Conservation (phyloP, 2,797 vertebrate genomes). For the Rallus crepitans region DNA sequence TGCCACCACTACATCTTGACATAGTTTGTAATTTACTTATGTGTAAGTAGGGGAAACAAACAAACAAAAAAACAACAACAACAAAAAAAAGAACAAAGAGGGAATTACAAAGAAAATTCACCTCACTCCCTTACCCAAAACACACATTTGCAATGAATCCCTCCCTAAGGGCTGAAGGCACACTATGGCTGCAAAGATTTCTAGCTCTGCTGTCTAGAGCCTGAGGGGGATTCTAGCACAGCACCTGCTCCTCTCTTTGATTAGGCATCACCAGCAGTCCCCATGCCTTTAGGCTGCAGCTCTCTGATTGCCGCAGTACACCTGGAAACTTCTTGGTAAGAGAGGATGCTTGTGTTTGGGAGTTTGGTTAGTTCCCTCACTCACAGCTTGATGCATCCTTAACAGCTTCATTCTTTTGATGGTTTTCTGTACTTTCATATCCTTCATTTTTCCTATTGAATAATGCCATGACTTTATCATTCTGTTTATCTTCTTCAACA, state of each 20-base stretch:
- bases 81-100: neutral
- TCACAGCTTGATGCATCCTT: neutral
- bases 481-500: neutral
- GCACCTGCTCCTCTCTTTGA: conserved; percentile 50
- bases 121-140: conserved; percentile 13
- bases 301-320: neutral
- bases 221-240: conserved; percentile 24
- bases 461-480: neutral
- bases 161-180: neutral
- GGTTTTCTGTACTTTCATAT: neutral
- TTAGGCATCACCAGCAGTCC: conserved; percentile 18
- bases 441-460: neutral
- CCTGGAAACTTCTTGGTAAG: conserved; percentile 31
- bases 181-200: neutral
- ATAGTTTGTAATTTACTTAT: neutral
- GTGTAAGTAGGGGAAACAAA: neutral
- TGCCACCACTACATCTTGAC: neutral
- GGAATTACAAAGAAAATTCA: neutral
- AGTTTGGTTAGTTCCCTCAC: neutral
- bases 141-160: neutral
- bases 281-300: neutral
- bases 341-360: neutral
- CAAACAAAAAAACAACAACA: neutral
- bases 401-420: neutral
- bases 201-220: neutral